Evolutionary conservation across 2,797 vertebrate species (phyloP), one percentile per base, ranked within the genome.

Genomic region (Micromesistius poutassou): DNA sequence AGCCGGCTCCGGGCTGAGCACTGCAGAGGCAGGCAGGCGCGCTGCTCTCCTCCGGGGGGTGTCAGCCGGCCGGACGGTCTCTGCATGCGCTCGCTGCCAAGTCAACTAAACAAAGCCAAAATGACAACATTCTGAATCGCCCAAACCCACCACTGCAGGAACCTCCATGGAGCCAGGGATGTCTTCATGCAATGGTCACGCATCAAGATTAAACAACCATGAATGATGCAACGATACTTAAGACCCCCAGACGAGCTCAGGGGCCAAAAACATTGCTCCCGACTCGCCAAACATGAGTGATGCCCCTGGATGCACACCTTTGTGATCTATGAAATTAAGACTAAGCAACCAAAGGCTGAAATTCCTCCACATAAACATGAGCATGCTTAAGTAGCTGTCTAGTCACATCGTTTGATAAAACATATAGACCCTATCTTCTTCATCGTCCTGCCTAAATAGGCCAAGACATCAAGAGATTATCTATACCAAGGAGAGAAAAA

Each of bases 31-130:
- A 80, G 85, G 74, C 82, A n/a, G 33, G 7, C 7, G 85, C 79
- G 73, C 79, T 78, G 74, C 76, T 73, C 25, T 70, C 19, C 84
- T 89, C 90, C 4, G 74, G 85, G 88, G 87, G 33, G 22, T 35
- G 72, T 86, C 76, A 89, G 87, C 87, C 87, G 80, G 84, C 78
- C 50, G 82, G 84, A 83, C 80, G 75, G 78, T 79, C 8, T n/a
- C 50, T 55, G 50, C 50, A 55, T 4, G 22, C 22, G 72, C 78
- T 88, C 88, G 77, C 80, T 85, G 83, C 86, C 80, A 85, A 84
- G 78, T 87, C 84, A 81, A 81, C 76, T 8, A 22, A 25, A 66
- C 9, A 25, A 66, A 66, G 2, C 5, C 1, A 28, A 3, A 3
- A 8, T 22, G 22, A 55, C 19, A 55, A n/a, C 81, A 83, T 76